Percentiles rank a stretch among this genome's conserved stretches.
phyloP scores from a whole-genome alignment of 2,888 invertebrate species.

The Griposia aprilina region DNA sequence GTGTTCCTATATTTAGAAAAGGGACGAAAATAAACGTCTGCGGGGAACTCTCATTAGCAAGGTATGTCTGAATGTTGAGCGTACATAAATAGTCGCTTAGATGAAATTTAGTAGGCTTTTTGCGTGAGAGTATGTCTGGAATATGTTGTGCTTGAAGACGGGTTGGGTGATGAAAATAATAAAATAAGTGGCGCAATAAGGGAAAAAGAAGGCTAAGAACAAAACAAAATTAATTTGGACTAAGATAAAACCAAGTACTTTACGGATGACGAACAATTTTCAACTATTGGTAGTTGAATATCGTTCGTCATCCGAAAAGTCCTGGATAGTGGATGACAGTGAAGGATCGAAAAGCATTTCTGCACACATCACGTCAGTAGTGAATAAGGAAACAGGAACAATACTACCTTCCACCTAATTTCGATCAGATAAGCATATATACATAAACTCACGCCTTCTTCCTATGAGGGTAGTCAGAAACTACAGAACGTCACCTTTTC shows the following conservation, averaged over 20 bases:
- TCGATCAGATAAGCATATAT: background rate
- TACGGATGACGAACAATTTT: background rate
- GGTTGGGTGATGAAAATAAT: background rate
- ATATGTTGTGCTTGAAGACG: conserved; percentile 11
- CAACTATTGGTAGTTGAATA: background rate
- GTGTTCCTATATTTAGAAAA: conserved; percentile 52
- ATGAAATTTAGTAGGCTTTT: conserved; percentile 37
- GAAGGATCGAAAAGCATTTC: background rate
- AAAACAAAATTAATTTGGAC: no score
- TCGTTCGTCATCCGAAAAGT: background rate
- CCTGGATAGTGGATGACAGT: background rate
- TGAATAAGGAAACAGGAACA: background rate
- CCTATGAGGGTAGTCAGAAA: no score
- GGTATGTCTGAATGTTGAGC: conserved; percentile 38
- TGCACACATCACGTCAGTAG: background rate
- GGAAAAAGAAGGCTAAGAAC: no score
- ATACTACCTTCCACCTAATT: background rate
- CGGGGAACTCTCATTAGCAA: conserved; percentile 48
- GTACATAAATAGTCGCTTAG: conserved; percentile 35
- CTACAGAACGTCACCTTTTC: no score
- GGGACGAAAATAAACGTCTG: conserved; percentile 43
- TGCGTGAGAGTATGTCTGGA: conserved; percentile 25
- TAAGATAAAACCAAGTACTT: background rate
- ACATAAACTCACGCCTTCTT: no score
- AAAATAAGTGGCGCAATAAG: background rate